Conservation (phyloP, 2,113 vertebrate species). For the Caranx ignobilis region DNA sequence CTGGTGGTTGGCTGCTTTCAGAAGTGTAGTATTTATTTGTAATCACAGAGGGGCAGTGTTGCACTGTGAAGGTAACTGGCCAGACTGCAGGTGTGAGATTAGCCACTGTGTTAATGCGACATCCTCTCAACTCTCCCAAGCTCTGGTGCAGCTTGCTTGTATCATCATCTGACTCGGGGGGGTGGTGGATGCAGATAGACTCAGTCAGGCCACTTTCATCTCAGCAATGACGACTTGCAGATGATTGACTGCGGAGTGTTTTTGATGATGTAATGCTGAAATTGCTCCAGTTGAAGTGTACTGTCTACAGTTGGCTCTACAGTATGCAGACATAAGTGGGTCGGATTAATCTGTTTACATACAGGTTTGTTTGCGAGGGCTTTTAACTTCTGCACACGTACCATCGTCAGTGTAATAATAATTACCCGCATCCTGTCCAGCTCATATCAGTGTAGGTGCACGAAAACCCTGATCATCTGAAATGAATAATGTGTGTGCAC, state of each 20-base stretch:
- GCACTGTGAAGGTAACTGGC: not conserved
- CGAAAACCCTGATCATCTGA: slow-evolving; percentile 43
- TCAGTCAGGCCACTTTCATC: not conserved
- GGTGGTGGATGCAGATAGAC: not conserved
- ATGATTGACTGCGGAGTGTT: not conserved
- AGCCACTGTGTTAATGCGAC: slow-evolving; percentile 69
- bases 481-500: slow-evolving; percentile 53
- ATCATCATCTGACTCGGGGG: slow-evolving; percentile 14
- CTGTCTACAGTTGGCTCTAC: too few species aligned
- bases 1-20: not conserved
- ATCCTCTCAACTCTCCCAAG: slow-evolving; percentile 48
- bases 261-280: not conserved
- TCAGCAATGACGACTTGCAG: not conserved
- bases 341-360: not conserved
- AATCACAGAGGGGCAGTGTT: slow-evolving; percentile 47
- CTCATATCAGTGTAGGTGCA: slow-evolving; percentile 28
- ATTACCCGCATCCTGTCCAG: not conserved
- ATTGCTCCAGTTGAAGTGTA: not conserved
- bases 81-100: slow-evolving; percentile 64
- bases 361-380: not conserved
- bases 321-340: not conserved
- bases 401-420: not conserved
- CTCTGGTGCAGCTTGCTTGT: slow-evolving; percentile 53
- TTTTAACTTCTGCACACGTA: not conserved
- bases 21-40: not conserved